Conservation (phyloP, 1,140 invertebrate species). For the Lepidostoma basale region DNA sequence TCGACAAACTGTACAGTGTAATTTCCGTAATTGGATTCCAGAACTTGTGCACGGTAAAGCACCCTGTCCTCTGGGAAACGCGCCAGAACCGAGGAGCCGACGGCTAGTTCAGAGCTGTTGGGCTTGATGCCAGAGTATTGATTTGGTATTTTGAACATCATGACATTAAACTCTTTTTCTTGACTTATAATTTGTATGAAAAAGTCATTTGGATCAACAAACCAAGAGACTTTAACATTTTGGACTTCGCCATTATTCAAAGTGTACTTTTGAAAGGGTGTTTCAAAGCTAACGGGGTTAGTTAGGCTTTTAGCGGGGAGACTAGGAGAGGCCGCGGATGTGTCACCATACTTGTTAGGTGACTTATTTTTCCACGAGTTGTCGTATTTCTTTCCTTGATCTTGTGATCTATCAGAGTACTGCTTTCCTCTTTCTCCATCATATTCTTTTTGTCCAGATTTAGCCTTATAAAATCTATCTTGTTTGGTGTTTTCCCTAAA, state of each 20-base stretch:
- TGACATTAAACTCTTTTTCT: slow-evolving; percentile 63
- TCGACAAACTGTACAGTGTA: slow-evolving; percentile 74
- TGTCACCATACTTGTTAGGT: not conserved
- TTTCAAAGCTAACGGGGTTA: slow-evolving; percentile 42
- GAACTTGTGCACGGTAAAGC: slow-evolving; percentile 69
- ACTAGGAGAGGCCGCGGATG: not conserved
- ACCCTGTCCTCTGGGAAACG: slow-evolving; percentile 71
- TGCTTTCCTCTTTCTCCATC: not conserved
- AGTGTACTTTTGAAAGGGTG: slow-evolving; percentile 49
- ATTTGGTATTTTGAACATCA: slow-evolving; percentile 74
- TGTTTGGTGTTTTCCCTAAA: slow-evolving; percentile 9
- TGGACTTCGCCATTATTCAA: slow-evolving; percentile 48
- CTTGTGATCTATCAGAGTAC: not conserved
- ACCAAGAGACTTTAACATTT: slow-evolving; percentile 65
- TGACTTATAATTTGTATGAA: slow-evolving; percentile 66
- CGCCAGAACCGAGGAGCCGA: slow-evolving; percentile 69
- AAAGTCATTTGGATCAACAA: slow-evolving; percentile 70
- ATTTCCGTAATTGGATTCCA: slow-evolving; percentile 50
- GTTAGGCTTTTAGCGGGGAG: slow-evolving; percentile 3
- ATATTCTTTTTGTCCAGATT: not conserved
- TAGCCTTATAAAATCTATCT: slow-evolving; percentile 12
- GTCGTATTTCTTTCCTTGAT: slow-evolving; percentile 5
- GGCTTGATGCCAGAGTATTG: slow-evolving; percentile 64
- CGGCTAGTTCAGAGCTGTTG: slow-evolving; percentile 47
- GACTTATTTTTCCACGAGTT: slow-evolving; percentile 25